Base-by-base conservation (phyloP, 1,140 invertebrate species). In the Neomicropteryx cornuta region DNA sequence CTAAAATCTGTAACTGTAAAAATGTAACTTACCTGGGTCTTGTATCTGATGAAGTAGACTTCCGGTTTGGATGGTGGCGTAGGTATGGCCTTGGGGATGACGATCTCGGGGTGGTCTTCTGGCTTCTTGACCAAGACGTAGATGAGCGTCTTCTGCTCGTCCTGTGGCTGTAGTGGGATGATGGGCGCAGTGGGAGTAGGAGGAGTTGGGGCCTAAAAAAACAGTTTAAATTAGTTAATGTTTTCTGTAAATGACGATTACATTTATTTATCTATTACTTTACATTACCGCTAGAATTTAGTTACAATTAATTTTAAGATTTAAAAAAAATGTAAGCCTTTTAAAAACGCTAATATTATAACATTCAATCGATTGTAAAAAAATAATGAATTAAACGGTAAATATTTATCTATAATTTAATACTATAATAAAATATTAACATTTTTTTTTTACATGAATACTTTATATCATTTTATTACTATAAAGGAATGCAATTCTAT, bases 91-190 rank as follows among this genome's bases (percentile, higher is more conserved):
- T 81, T 83, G 0, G 83, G 83, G 16, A 87, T 77, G 24, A 76
- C 70, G 46, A 86, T 76, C 30, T 85, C 82, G 4, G 83, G 83
- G 43, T 77, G 75, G 43, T 85, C 83, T 50, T 87, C 82, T 2
- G 84, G 85, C 58, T 87, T 87, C 75, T 88, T 88, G 20, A 88
- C 83, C 51, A 89, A 62, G n/a, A 89, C 86, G 59, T 90, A 88
- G 47, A 89, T 85, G 36, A 88, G 70, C 8, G 87, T 90, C 68
- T 89, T 90, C 62, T 88, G 81, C 62, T 89, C 86, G 46, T 83
- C 81, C 51, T 79, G 81, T 16, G 81, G 81, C 46, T 83, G 77
- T 30, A 82, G 54, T 3, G 83, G 83, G 43, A 87, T 74, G 14
- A 80, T 66, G 5, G 83, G 82, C 0, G 79, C 80, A 3, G 80